phyloP scores from a whole-genome alignment of 2,888 invertebrate species.

The Agrochola macilenta region DNA sequence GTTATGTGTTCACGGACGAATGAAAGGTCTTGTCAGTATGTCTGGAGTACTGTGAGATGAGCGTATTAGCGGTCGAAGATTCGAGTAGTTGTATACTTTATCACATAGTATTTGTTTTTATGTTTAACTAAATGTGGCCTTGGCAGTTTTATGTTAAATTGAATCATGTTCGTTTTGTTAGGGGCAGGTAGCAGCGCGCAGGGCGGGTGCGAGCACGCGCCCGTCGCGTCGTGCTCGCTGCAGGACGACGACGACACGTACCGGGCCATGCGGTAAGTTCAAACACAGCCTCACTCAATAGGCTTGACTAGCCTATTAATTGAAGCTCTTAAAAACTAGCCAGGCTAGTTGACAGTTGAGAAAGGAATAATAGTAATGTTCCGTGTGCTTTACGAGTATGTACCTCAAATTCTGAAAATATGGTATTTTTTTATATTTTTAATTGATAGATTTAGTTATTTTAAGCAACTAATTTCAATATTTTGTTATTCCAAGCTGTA shows the following conservation, averaged over 20 bases:
- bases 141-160: neutral
- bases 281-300: neutral
- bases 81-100: neutral
- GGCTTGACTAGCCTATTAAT: neutral
- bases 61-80: neutral
- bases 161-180: neutral
- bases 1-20: neutral
- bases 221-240: conserved; percentile 32
- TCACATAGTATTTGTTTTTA: neutral
- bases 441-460: too few relatives aligned
- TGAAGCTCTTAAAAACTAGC: neutral
- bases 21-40: neutral
- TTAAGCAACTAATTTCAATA: too few relatives aligned
- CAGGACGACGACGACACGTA: neutral
- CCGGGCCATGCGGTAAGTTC: conserved; percentile 21
- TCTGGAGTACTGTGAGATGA: neutral
- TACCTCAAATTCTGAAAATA: too few relatives aligned
- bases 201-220: neutral
- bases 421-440: too few relatives aligned
- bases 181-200: conserved; percentile 14
- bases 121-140: neutral
- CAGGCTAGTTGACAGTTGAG: conserved; percentile 1
- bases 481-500: too few relatives aligned
- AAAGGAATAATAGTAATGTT: neutral
- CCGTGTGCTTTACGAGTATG: neutral